These are phyloP conservation scores for Triplophysa rosa DNA, from an alignment of 2,113 vertebrate species.

Conservation along the genomic window DNA sequence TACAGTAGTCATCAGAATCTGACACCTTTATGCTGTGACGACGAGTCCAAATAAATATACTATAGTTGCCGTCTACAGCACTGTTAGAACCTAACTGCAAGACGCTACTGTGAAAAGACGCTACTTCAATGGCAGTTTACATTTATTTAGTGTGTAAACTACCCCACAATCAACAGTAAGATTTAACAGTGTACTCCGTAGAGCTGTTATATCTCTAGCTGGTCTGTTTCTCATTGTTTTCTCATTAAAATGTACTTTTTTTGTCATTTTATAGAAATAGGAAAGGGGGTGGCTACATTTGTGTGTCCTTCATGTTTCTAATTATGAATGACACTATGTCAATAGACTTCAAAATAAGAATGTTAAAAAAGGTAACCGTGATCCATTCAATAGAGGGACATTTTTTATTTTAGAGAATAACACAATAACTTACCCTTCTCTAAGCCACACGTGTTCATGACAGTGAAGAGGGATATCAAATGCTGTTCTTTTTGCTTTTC, in stretches of 20 bases:
- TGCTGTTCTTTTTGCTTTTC: neutral
- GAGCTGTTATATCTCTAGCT: too few relatives aligned
- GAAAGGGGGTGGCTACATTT: too few relatives aligned
- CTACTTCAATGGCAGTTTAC: too few relatives aligned
- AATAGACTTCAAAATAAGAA: neutral
- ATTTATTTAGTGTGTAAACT: too few relatives aligned
- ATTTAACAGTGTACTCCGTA: too few relatives aligned
- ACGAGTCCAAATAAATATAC: neutral
- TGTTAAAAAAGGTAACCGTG: neutral
- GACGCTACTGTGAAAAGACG: too few relatives aligned
- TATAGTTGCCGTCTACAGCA: neutral
- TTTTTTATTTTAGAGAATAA: neutral
- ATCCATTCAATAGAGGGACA: neutral
- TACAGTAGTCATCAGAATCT: slow-evolving; percentile 5
- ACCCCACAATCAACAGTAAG: too few relatives aligned
- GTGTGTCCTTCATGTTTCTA: neutral
- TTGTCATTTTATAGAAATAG: too few relatives aligned
- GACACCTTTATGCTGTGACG: slow-evolving; percentile 26
- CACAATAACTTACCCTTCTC: neutral
- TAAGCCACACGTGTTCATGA: neutral
- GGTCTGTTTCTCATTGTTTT: too few relatives aligned
- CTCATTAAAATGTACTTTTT: too few relatives aligned
- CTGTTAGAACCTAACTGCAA: neutral
- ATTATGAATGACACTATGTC: neutral
- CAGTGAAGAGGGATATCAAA: neutral